Evolutionary conservation across 1,140 invertebrate genomes (phyloP).

Genomic region (Drosophila truncata): DNA sequence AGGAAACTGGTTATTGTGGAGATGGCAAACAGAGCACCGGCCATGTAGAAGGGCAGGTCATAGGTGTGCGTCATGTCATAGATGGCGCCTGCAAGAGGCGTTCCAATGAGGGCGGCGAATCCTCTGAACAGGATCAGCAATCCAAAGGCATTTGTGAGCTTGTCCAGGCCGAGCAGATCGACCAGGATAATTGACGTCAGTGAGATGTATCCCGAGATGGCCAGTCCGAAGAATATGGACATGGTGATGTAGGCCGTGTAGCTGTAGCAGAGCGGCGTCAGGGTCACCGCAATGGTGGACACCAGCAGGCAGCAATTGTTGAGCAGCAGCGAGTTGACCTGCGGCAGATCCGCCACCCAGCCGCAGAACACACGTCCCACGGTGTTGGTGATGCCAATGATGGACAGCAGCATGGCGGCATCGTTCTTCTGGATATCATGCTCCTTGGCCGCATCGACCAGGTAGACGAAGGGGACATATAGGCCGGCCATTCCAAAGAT

Average conservation of each 20-base stretch:
- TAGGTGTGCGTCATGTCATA: constrained; percentile 95
- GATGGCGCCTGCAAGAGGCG: constrained; percentile 93
- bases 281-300: constrained; percentile 93
- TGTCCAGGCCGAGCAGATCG: constrained; percentile 97
- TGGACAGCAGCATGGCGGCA: constrained; percentile 95
- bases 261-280: constrained; percentile 93
- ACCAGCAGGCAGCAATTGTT: constrained; percentile 97
- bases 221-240: constrained; percentile 97
- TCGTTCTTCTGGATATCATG: constrained; percentile 90
- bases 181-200: constrained; percentile 99
- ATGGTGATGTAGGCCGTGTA: constrained; percentile 93
- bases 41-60: constrained; percentile 96
- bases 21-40: constrained; percentile 94
- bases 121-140: constrained; percentile 97
- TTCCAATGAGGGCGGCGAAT: constrained; percentile 94
- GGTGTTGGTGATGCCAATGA: constrained; percentile 98
- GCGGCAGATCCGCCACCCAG: constrained; percentile 93
- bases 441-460: constrained; percentile 92
- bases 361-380: constrained; percentile 95
- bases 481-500: constrained; percentile 96
- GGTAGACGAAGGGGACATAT: constrained; percentile 97
- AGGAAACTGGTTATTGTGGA: constrained; percentile 94
- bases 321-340: constrained; percentile 95
- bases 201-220: constrained; percentile 98
- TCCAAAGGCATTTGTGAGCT: constrained; percentile 98